Evolutionary conservation across 2,113 vertebrate genomes (phyloP).

Genomic region (Oncorhynchus masou): DNA sequence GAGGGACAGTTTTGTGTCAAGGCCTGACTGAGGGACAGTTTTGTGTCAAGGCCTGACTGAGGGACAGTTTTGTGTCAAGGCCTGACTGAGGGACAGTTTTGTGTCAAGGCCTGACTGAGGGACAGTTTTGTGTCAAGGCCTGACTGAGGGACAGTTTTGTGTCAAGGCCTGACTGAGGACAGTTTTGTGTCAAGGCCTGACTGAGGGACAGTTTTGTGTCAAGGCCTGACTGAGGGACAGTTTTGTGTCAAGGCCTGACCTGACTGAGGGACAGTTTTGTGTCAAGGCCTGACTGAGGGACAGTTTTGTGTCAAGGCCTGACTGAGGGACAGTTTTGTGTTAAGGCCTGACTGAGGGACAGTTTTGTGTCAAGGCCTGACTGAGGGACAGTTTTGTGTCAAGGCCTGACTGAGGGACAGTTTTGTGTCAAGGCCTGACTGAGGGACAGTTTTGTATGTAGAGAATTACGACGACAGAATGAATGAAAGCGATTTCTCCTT

Average conservation of each 20-base stretch:
- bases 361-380: slow-evolving; percentile 65
- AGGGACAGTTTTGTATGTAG: slow-evolving; percentile 62
- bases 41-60: slow-evolving; percentile 62
- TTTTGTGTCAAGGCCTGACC: slow-evolving; percentile 65
- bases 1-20: slow-evolving; percentile 67
- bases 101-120: slow-evolving; percentile 58
- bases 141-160: slow-evolving; percentile 64
- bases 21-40: slow-evolving; percentile 59
- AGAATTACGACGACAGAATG: slow-evolving; percentile 56
- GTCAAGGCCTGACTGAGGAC: slow-evolving; percentile 57
- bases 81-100: slow-evolving; percentile 64
- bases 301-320: slow-evolving; percentile 64
- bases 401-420: slow-evolving; percentile 59
- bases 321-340: slow-evolving; percentile 67
- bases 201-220: slow-evolving; percentile 65
- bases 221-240: slow-evolving; percentile 57
- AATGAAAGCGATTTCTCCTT: slow-evolving; percentile 50
- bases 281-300: slow-evolving; percentile 58
- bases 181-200: slow-evolving; percentile 65
- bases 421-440: slow-evolving; percentile 62
- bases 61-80: slow-evolving; percentile 67
- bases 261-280: slow-evolving; percentile 67
- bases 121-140: slow-evolving; percentile 67
- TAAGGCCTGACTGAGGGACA: slow-evolving; percentile 56
- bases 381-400: slow-evolving; percentile 65